phyloP scores from a whole-genome alignment of 1,140 invertebrate species.

The Akabosia matsudoensis region DNA sequence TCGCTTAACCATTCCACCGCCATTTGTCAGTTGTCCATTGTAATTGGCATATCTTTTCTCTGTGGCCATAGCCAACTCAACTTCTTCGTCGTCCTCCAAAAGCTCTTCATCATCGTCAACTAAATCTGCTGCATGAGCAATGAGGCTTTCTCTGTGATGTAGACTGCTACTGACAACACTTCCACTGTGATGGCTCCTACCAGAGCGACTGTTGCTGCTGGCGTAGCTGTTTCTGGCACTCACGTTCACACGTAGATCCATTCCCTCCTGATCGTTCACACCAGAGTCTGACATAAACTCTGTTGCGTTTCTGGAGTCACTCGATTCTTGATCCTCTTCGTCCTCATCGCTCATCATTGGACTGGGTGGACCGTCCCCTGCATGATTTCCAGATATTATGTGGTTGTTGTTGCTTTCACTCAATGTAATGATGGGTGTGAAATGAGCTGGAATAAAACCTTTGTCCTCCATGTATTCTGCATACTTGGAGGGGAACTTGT shows the following conservation, averaged over 20 bases:
- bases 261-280: slow-evolving; percentile 38
- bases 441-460: slow-evolving; percentile 35
- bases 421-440: slow-evolving; percentile 42
- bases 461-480: slow-evolving; percentile 19
- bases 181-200: slow-evolving; percentile 20
- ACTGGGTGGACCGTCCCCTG: slow-evolving; percentile 30
- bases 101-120: slow-evolving; percentile 29
- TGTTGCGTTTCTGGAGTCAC: slow-evolving; percentile 28
- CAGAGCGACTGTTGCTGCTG: slow-evolving; percentile 8
- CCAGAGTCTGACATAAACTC: slow-evolving; percentile 37
- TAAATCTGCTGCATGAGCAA: background rate
- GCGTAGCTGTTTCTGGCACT: background rate
- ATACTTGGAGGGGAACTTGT: slow-evolving; percentile 14
- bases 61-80: background rate
- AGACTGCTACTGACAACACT: slow-evolving; percentile 12
- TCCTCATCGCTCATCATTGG: slow-evolving; percentile 29
- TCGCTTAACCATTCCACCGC: background rate
- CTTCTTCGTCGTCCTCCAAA: slow-evolving; percentile 30
- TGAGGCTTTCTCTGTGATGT: slow-evolving; percentile 3
- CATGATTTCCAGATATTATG: slow-evolving; percentile 30
- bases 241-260: slow-evolving; percentile 41
- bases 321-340: slow-evolving; percentile 39
- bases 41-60: slow-evolving; percentile 12
- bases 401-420: slow-evolving; percentile 42
- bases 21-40: slow-evolving; percentile 5